These are phyloP conservation scores for Agrotis segetum DNA, from an alignment of 2,888 invertebrate species.

Conservation along the genomic window DNA sequence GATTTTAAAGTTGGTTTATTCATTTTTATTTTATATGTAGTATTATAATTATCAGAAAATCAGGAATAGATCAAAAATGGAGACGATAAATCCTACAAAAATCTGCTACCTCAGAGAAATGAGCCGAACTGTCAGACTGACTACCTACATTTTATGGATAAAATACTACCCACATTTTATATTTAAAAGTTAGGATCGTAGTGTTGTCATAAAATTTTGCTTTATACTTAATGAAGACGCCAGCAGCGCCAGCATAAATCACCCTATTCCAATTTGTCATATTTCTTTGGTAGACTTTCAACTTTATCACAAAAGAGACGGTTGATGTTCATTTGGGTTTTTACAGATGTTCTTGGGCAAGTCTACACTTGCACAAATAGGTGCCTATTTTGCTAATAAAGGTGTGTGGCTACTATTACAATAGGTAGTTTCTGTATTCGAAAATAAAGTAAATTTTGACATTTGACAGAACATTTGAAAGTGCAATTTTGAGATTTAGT, in stretches of 20 bases:
- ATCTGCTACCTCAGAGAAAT: background rate
- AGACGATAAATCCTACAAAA: background rate
- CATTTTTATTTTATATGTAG: constrained; percentile 16
- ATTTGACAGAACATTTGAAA: constrained; percentile 73
- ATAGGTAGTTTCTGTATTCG: background rate
- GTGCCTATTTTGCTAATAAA: too few species aligned
- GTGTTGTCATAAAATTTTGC: constrained; percentile 1
- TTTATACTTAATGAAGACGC: background rate
- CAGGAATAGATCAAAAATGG: background rate
- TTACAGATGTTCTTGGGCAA: too few species aligned
- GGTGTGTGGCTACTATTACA: too few species aligned
- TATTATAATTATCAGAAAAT: background rate
- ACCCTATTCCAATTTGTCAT: too few species aligned
- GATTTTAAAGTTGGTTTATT: constrained; percentile 30
- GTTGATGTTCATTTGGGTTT: too few species aligned
- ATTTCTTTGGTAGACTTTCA: too few species aligned
- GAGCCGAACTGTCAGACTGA: background rate
- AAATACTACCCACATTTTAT: too few species aligned
- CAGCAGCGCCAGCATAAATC: too few species aligned
- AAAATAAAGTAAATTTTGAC: constrained; percentile 33
- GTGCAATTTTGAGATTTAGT: constrained; percentile 72
- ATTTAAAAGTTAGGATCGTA: background rate
- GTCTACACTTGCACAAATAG: too few species aligned
- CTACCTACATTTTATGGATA: constrained; percentile 27
- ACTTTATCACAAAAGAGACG: too few species aligned